Conservation (phyloP, 2,888 invertebrate species). For the Pharmacophagus antenor region DNA sequence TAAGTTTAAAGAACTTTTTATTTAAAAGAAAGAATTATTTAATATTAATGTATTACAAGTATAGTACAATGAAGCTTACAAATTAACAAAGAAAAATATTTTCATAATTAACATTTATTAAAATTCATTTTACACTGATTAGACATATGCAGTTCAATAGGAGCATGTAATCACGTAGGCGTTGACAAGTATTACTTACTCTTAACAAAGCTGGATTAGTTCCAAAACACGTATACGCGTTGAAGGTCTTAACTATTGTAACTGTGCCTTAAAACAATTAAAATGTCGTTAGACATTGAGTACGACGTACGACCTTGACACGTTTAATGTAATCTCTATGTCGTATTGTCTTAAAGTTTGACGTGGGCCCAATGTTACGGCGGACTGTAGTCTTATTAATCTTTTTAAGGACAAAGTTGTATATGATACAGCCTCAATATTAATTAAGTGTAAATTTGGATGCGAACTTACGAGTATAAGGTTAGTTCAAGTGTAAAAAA, state of each 20-base stretch:
- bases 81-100: too few relatives aligned
- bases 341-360: conserved; percentile 25
- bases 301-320: conserved; percentile 28
- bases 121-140: too few relatives aligned
- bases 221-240: conserved; percentile 17
- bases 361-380: conserved; percentile 20
- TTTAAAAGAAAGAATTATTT: too few relatives aligned
- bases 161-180: not conserved
- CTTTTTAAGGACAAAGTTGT: not conserved
- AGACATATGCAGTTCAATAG: too few relatives aligned
- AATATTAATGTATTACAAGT: too few relatives aligned
- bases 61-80: too few relatives aligned
- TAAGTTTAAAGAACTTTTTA: too few relatives aligned
- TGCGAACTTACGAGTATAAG: too few relatives aligned
- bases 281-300: conserved; percentile 29
- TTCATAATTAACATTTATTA: too few relatives aligned
- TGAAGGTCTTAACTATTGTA: conserved; percentile 26
- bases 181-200: not conserved
- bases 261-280: conserved; percentile 25
- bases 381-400: not conserved
- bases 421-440: too few relatives aligned
- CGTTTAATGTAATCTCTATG: conserved; percentile 13
- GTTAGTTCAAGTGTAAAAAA: too few relatives aligned
- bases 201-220: conserved; percentile 7
- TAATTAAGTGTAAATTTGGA: too few relatives aligned